These are phyloP conservation scores for Lasiurus cinereus DNA, from an alignment of 2,113 vertebrate species.

Conservation along the genomic window DNA sequence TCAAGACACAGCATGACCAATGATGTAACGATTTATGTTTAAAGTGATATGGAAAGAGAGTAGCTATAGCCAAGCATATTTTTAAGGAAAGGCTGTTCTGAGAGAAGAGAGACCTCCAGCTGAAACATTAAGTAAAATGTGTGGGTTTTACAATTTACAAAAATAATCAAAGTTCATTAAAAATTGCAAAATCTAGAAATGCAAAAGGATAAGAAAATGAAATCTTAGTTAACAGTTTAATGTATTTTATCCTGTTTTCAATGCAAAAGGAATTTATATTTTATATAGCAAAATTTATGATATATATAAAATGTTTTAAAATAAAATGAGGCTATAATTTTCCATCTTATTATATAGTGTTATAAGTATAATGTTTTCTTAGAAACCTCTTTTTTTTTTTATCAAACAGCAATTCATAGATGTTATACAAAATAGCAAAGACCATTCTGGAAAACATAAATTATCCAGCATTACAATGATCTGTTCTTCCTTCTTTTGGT, in stretches of 20 bases:
- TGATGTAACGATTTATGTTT: neutral
- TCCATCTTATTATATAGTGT: neutral
- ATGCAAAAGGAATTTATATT: neutral
- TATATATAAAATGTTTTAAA: constrained; percentile 3
- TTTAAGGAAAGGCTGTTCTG: neutral
- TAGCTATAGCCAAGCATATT: neutral
- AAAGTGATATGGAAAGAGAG: neutral
- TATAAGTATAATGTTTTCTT: neutral
- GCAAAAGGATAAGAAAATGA: neutral
- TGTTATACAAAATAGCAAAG: neutral
- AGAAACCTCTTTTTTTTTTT: neutral
- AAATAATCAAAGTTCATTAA: neutral
- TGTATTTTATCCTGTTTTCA: neutral
- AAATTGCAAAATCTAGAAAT: neutral
- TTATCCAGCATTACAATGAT: neutral
- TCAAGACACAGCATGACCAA: neutral
- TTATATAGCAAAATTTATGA: neutral
- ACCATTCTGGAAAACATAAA: neutral
- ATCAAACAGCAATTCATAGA: neutral
- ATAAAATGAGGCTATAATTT: neutral
- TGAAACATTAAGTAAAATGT: neutral
- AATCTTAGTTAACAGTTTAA: neutral
- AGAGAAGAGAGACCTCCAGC: neutral
- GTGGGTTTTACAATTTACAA: neutral
- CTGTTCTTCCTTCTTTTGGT: neutral